phyloP scores from a whole-genome alignment of 2,888 invertebrate species.

The Hemaris fuciformis region DNA sequence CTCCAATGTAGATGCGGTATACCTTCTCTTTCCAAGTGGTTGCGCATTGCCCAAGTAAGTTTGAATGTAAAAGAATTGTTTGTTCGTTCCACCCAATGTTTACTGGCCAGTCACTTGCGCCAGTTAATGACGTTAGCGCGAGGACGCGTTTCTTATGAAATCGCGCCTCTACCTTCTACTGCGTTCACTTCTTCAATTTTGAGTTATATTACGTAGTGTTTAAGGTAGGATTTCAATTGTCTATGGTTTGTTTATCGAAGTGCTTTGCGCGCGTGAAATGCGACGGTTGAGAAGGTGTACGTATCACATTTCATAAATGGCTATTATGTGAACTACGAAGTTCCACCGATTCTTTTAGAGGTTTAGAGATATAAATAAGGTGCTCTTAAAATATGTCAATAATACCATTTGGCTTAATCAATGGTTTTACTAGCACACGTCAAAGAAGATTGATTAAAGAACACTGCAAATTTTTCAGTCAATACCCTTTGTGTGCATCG shows the following conservation, averaged over 20 bases:
- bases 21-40: background rate
- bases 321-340: background rate
- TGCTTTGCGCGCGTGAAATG: background rate
- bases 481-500: no score
- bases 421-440: no score
- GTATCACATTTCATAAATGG: background rate
- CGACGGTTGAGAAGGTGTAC: background rate
- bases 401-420: no score
- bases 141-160: conserved; percentile 9
- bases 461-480: no score
- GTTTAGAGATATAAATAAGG: no score
- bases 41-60: background rate
- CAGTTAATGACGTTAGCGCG: conserved; percentile 1
- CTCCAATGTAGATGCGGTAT: no score
- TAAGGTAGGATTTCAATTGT: background rate
- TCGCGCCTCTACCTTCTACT: background rate
- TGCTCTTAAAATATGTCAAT: no score
- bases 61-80: background rate
- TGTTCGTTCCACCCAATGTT: background rate
- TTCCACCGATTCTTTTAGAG: background rate
- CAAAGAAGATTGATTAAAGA: no score
- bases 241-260: background rate
- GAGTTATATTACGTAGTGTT: background rate
- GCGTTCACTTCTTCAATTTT: background rate
- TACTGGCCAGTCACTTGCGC: conserved; percentile 6